Base-by-base conservation (phyloP, 2,888 invertebrate genomes). In the Zelleria hepariella region DNA sequence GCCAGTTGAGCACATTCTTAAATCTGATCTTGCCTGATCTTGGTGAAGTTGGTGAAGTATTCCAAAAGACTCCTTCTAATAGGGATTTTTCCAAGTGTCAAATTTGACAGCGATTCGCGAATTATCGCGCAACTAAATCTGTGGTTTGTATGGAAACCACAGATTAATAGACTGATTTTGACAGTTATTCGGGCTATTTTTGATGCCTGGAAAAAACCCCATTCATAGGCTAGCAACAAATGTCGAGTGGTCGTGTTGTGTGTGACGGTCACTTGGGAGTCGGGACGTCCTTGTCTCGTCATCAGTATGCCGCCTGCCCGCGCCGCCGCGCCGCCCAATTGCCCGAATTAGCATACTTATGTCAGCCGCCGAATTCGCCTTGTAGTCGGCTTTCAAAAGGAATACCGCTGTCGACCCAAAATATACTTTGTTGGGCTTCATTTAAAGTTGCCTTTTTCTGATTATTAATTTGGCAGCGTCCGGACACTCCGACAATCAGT, bases 311-410 rank as follows among this genome's bases (percentile, higher is more conserved):
- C 68, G 70, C 67, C 65, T n/a, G n/a, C n/a, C n/a, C n/a, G n/a
- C n/a, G 71, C 65, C 62, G 61, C 58, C 62, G 59, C 61, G 69
- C 70, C 70, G 68, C 68, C 69, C 84, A 84, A 82, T 83, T 84
- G 81, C 69, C 73, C 67, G 68, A 77, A 86, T 86, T 86, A 83
- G 82, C 85, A 85, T 85, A 84, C 75, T 76, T 74, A 72, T 61
- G 74, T 62, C 67, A 75, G 75, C 80, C 80, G 80, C 79, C 78
- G 70, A 79, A 80, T 77, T 77, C 77, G 72, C 73, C 75, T 77
- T 75, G 77, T 77, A 74, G 68, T 68, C 67, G 64, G 61, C 67
- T 67, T 70, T 81, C 82, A 84, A 84, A 85, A 72, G 63, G 64
- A 63, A 66, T 63, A 67, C 84, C 80, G 80, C 67, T 61, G 32